A percentile compares a stretch with the other conserved stretches of the same genome.
Evolutionary conservation across 2,888 invertebrate genomes (phyloP).

Genomic region (Rhagonycha fulva): DNA sequence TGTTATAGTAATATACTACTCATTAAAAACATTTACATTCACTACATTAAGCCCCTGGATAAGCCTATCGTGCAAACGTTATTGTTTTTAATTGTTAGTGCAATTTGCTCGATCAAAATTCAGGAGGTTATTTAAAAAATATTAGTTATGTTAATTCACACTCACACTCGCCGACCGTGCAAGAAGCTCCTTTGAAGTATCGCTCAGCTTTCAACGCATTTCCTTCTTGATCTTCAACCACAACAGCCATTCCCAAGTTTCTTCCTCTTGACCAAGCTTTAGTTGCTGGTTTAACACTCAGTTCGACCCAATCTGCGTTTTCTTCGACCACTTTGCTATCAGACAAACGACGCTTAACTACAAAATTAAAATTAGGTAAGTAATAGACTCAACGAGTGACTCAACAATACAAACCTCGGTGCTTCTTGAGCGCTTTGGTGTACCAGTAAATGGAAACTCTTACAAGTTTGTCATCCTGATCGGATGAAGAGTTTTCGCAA

Average conservation of each 20-base stretch:
- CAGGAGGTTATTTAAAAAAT: neutral
- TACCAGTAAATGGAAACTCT: constrained; percentile 65
- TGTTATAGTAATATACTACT: neutral
- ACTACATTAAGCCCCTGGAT: neutral
- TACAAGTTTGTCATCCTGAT: constrained; percentile 59
- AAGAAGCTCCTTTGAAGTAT: constrained; percentile 58
- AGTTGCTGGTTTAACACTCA: constrained; percentile 57
- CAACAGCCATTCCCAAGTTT: constrained; percentile 57
- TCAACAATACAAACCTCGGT: constrained; percentile 53
- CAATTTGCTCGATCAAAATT: neutral
- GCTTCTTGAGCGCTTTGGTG: constrained; percentile 59
- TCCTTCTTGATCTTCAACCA: constrained; percentile 65
- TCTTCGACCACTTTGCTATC: constrained; percentile 57
- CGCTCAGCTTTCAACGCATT: constrained; percentile 56
- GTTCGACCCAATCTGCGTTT: constrained; percentile 55
- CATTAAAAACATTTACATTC: neutral
- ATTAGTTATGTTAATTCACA: constrained; percentile 35
- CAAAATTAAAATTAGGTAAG: constrained; percentile 30
- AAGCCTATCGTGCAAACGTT: neutral
- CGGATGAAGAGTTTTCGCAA: constrained; percentile 39
- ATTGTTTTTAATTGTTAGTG: neutral
- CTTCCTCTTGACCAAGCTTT: constrained; percentile 53
- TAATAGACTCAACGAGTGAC: constrained; percentile 8
- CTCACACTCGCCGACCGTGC: constrained; percentile 58
- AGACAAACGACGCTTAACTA: constrained; percentile 56